Evolutionary conservation across 2,113 vertebrate species (phyloP).

Genomic region (Cercocebus atys): DNA sequence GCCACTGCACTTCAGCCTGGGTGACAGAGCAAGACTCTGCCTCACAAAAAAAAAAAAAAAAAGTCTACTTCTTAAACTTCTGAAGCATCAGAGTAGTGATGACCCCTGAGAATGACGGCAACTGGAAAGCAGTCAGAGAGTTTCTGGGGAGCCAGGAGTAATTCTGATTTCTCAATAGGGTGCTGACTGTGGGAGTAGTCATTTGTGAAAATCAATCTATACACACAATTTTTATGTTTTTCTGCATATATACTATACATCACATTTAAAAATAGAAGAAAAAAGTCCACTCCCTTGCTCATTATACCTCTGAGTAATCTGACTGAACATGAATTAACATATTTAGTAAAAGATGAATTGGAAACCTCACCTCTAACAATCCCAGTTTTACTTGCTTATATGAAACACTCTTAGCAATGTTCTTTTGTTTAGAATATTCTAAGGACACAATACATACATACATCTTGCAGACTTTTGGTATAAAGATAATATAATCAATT

Average conservation of each 20-base stretch:
- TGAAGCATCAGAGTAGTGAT: background rate
- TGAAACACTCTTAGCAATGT: constrained; percentile 6
- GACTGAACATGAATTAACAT: background rate
- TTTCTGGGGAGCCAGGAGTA: background rate
- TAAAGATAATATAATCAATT: background rate
- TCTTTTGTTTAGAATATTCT: background rate
- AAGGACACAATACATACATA: background rate
- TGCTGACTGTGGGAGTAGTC: background rate
- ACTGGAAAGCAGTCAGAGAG: background rate
- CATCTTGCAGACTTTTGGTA: background rate
- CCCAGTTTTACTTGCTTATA: background rate
- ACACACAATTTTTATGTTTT: background rate
- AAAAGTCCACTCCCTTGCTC: background rate
- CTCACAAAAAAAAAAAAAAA: background rate
- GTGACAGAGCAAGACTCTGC: background rate
- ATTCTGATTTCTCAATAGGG: background rate
- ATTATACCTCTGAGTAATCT: background rate
- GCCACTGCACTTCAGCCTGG: background rate
- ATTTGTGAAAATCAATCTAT: background rate
- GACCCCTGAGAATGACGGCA: background rate
- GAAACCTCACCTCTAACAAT: constrained; percentile 31
- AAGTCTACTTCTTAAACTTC: constrained; percentile 16
- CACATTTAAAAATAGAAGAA: background rate
- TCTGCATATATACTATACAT: background rate
- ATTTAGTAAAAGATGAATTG: constrained; percentile 17